Conservation (phyloP, 2,113 vertebrate genomes). For the Tragelaphus buxtoni region DNA sequence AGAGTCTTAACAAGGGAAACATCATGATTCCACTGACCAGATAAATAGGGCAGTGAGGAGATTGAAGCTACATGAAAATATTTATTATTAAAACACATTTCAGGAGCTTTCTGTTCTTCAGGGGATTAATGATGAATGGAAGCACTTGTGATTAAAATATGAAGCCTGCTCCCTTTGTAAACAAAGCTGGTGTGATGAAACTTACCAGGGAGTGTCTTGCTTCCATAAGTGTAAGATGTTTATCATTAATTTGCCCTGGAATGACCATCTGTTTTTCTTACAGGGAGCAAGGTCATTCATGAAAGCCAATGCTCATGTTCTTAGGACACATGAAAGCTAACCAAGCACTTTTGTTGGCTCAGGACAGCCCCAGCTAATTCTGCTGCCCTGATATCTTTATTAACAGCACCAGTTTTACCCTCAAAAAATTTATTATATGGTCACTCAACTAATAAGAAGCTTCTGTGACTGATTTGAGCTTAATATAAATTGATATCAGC, state of each 20-base stretch:
- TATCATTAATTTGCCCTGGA: background rate
- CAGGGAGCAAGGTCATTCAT: background rate
- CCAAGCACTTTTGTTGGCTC: background rate
- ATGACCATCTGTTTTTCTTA: background rate
- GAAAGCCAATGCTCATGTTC: background rate
- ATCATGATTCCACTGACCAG: conserved; percentile 44
- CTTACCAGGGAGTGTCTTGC: background rate
- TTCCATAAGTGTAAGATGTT: background rate
- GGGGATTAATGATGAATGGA: conserved; percentile 44
- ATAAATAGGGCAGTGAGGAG: conserved; percentile 26
- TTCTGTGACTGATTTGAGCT: background rate
- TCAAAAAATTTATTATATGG: background rate
- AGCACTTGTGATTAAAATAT: conserved; percentile 61
- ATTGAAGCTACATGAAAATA: conserved; percentile 51
- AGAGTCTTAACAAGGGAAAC: conserved; percentile 35
- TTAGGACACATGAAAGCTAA: background rate
- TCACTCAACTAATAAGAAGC: background rate
- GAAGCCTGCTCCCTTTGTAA: conserved; percentile 51
- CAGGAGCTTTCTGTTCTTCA: conserved; percentile 43
- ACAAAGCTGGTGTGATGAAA: conserved; percentile 46
- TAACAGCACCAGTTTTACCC: conserved; percentile 9
- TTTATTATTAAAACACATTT: conserved; percentile 64
- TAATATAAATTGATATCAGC: background rate
- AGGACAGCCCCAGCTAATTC: background rate
- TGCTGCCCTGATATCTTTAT: background rate